These are phyloP conservation scores for Brachyalestes nurse DNA, from an alignment of 2,797 vertebrate species.

Conservation along the genomic window DNA sequence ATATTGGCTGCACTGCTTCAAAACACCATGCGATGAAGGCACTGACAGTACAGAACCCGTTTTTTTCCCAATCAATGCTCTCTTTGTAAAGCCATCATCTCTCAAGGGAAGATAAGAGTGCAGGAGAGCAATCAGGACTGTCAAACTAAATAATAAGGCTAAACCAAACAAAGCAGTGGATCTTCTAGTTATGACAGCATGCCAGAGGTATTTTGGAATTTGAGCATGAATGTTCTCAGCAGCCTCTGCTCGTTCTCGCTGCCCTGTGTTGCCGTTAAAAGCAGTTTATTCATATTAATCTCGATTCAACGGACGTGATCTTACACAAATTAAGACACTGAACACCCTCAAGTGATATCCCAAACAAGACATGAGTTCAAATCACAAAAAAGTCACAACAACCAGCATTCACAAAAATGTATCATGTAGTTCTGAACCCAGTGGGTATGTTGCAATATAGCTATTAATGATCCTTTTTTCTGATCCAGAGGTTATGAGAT, in stretches of 20 bases:
- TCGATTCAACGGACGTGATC: background rate
- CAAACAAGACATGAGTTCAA: too few species aligned
- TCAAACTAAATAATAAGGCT: constrained; percentile 7
- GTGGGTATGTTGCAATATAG: too few species aligned
- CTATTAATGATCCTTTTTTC: too few species aligned
- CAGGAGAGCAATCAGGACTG: constrained; percentile 10
- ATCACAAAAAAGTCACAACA: too few species aligned
- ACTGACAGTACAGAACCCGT: constrained; percentile 20
- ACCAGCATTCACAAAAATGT: too few species aligned
- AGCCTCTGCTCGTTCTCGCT: background rate
- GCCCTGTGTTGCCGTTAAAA: background rate
- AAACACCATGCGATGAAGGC: constrained; percentile 20
- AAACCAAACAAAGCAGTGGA: background rate
- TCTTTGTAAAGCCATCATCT: constrained; percentile 16
- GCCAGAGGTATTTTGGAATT: constrained; percentile 5
- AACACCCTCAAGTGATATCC: too few species aligned
- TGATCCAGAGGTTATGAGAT: too few species aligned
- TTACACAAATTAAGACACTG: too few species aligned
- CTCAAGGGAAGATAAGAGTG: constrained; percentile 1
- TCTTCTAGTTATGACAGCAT: constrained; percentile 21
- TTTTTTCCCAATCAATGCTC: constrained; percentile 5
- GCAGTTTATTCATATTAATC: background rate
- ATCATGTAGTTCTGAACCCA: too few species aligned
- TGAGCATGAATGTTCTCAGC: background rate
- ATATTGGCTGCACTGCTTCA: background rate